phyloP scores from a whole-genome alignment of 2,888 invertebrate species.

The Thecocarcelia acutangulata region DNA sequence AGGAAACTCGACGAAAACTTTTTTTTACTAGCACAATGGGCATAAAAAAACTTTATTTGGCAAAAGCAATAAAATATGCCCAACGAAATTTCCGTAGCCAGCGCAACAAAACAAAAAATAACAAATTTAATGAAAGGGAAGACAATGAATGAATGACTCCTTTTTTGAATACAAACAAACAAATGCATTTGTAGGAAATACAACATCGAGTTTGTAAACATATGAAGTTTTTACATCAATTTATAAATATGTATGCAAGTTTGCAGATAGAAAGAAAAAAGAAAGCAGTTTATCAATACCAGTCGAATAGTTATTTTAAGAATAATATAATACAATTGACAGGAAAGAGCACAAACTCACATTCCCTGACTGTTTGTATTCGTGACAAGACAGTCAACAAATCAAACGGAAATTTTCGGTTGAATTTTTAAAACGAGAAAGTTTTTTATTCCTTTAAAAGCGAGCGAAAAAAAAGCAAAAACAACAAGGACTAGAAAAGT shows the following conservation, averaged over 20 bases:
- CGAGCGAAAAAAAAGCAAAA: constrained; percentile 22
- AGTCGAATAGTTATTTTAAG: constrained; percentile 44
- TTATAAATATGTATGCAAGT: background rate
- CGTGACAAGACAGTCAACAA: constrained; percentile 57
- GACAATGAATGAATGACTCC: constrained; percentile 45
- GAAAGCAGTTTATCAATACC: constrained; percentile 49
- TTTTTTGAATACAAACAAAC: constrained; percentile 15
- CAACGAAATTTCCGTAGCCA: constrained; percentile 27
- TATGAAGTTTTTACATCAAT: background rate
- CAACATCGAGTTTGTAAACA: too few species aligned
- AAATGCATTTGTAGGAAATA: constrained; percentile 48
- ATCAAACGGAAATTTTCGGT: constrained; percentile 57
- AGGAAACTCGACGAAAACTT: constrained; percentile 53
- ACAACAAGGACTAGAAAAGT: constrained; percentile 3
- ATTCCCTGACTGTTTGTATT: constrained; percentile 60
- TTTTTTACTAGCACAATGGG: constrained; percentile 14
- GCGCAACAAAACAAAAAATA: constrained; percentile 1
- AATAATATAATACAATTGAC: constrained; percentile 63
- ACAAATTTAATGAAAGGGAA: constrained; percentile 38
- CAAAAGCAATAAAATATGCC: background rate
- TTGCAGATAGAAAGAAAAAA: constrained; percentile 15
- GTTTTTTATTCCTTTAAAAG: too few species aligned
- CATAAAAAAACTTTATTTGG: background rate
- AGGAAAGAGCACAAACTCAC: constrained; percentile 59
- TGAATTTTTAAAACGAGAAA: constrained; percentile 35